Conservation (phyloP, 30 jellyfish, hydroid and myxozoan genomes). For the Aurelia sp. region DNA sequence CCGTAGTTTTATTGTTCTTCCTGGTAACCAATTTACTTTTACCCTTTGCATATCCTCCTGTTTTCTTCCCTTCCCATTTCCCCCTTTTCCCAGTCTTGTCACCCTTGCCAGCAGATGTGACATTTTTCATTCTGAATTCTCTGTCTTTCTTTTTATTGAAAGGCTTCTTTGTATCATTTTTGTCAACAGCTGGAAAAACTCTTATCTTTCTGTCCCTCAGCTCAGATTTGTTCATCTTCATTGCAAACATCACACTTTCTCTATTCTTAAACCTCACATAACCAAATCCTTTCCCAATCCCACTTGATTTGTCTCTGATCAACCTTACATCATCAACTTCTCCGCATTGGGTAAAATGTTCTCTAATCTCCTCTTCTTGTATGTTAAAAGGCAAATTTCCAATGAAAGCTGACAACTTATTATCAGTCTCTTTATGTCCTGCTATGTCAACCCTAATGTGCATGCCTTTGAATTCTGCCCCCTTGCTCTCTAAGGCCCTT, state of each 20-base stretch:
- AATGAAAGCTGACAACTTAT: constrained; percentile 68
- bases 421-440: constrained; percentile 57
- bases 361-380: constrained; percentile 84
- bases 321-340: constrained; percentile 82
- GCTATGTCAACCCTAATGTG: constrained; percentile 59
- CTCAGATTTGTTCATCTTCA: constrained; percentile 52
- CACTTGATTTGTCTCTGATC: constrained; percentile 78
- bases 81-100: no score
- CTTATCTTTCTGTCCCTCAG: constrained; percentile 45
- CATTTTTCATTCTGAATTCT: constrained; percentile 44
- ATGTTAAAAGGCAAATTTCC: constrained; percentile 91
- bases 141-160: constrained; percentile 56
- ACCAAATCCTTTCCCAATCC: constrained; percentile 95
- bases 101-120: neutral
- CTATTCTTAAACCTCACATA: constrained; percentile 59
- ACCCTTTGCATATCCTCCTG: neutral
- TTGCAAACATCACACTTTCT: constrained; percentile 57
- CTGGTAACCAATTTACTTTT: neutral
- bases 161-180: constrained; percentile 18
- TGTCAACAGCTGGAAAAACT: constrained; percentile 35
- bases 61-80: no score
- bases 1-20: neutral
- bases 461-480: constrained; percentile 36
- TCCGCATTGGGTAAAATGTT: constrained; percentile 86
- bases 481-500: constrained; percentile 69